Conservation (phyloP, 2,797 vertebrate genomes). For the Hybognathus amarus region DNA sequence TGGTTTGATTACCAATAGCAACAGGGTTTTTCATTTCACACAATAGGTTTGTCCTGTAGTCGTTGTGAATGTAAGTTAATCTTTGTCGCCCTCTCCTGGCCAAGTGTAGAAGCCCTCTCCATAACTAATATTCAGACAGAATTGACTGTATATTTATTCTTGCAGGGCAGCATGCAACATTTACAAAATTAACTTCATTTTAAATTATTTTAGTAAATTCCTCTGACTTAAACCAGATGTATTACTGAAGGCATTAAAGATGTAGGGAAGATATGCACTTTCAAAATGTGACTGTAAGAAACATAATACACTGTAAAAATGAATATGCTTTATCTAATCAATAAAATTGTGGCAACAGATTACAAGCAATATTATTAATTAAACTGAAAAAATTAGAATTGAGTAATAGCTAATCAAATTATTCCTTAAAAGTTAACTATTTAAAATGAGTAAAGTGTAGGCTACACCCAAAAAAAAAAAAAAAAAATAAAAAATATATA, state of each 20-base stretch:
- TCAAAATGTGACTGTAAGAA: neutral
- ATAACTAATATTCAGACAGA: neutral
- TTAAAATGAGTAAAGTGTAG: no score
- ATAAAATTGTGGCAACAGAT: no score
- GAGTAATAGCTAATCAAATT: no score
- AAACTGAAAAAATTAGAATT: no score
- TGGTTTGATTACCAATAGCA: neutral
- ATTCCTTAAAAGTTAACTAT: no score
- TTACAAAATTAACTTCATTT: neutral
- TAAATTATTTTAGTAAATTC: neutral
- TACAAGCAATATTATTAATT: no score
- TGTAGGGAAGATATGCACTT: neutral
- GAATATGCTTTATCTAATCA: no score
- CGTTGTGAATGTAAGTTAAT: constrained; percentile 42
- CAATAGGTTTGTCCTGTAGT: neutral
- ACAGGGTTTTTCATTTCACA: neutral
- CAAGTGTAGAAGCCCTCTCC: neutral
- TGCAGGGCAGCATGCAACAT: neutral
- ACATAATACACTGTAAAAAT: no score
- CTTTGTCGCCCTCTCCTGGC: constrained; percentile 61
- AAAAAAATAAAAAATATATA: no score
- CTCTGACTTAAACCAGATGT: neutral
- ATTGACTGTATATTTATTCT: neutral
- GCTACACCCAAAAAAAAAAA: no score
- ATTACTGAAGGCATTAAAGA: neutral